Evolutionary conservation across 2,888 invertebrate species (phyloP), one percentile per base, ranked within the genome.

Genomic region (Ectropis crepuscularia): DNA sequence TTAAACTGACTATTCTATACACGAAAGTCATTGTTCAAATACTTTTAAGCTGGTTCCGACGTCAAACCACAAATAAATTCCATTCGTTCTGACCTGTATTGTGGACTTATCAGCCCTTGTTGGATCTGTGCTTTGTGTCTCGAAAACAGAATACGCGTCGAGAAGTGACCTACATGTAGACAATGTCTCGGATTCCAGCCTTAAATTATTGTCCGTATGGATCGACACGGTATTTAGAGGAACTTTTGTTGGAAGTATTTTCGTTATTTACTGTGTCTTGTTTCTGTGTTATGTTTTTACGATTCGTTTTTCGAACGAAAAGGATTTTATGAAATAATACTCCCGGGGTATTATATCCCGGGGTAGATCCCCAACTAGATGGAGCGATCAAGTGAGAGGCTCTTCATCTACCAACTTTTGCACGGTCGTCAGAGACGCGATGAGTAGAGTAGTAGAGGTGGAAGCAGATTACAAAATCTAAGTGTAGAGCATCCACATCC

Each of bases 91-190:
- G 55, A 49, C 58, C 59, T 50, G 55, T 55, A 59, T 65, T 63
- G 61, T 63, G 39, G 43, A 41, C 48, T 48, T 65, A 68, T 68
- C 61, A 55, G 57, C 50, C 55, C 57, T 61, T 49, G 61, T 65
- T 63, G 64, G 53, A 61, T 60, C 54, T 45, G 36, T 28, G 53
- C 50, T 58, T 53, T 42, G 53, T 53, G 53, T 12, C 47, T 46
- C 60, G 60, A 60, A 51, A 60, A 63, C 43, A 50, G 63, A 65
- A 65, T 61, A 61, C 28, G 53, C 36, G 49, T 16, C 48, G 42
- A 48, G 47, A 42, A 43, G 45, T 45, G 61, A 45, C 55, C 55
- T 53, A 53, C 12, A 60, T 60, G 47, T 6, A 53, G 57, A 61
- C 55, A 61, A 61, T 54, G 28, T 55, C 45, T 10, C 36, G 38